These are phyloP conservation scores for Enteromius trimaculatus DNA, from an alignment of 2,797 vertebrate species.

Conservation along the genomic window DNA sequence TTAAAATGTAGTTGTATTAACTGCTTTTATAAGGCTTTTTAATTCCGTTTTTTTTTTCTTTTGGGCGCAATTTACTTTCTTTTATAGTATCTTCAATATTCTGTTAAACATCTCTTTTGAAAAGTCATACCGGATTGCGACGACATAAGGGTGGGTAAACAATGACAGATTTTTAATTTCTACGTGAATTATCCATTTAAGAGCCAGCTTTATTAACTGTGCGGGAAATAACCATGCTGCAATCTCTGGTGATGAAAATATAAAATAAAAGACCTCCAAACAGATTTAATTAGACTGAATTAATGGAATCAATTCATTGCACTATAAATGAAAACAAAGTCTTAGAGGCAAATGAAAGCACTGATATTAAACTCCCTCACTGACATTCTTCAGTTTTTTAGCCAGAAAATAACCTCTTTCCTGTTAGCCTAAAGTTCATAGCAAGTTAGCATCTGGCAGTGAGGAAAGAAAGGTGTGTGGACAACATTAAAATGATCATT, in stretches of 20 bases:
- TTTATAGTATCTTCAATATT: constrained; percentile 2
- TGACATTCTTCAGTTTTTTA: background rate
- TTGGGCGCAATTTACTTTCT: background rate
- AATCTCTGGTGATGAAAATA: background rate
- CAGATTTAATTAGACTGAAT: constrained; percentile 21
- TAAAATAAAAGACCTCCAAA: background rate
- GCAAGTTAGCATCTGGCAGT: constrained; percentile 21
- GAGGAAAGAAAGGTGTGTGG: constrained; percentile 30
- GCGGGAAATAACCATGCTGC: background rate
- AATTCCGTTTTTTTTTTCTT: background rate
- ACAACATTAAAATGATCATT: constrained; percentile 41
- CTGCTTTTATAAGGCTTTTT: background rate
- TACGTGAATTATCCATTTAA: background rate
- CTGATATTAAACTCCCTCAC: background rate
- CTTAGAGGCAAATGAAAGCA: background rate
- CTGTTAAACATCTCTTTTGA: background rate
- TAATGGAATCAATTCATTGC: background rate
- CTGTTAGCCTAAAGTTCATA: background rate
- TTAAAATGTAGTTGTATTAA: background rate
- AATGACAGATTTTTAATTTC: constrained; percentile 33
- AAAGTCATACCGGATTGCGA: constrained; percentile 1
- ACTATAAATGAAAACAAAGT: background rate
- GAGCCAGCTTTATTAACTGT: constrained; percentile 24
- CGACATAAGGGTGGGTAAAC: constrained; percentile 12
- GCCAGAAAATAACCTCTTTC: background rate